Conservation (phyloP, 2,113 vertebrate species). For the Dolichotis patagonum region DNA sequence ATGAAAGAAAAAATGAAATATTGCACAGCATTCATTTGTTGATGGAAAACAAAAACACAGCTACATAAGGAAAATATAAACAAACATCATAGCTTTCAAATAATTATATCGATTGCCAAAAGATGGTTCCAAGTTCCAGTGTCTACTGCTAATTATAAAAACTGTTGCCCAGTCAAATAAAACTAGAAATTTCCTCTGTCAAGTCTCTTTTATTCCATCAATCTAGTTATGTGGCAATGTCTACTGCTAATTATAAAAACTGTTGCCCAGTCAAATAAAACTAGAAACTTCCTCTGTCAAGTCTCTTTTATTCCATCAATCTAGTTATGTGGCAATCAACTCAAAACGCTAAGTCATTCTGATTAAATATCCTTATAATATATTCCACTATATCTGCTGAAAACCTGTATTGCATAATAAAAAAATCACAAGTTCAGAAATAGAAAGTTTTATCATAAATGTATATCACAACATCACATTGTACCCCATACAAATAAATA, state of each 20-base stretch:
- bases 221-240: too few relatives aligned
- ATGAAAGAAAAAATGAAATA: neutral
- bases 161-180: too few relatives aligned
- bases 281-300: too few relatives aligned
- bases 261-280: too few relatives aligned
- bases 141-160: slow-evolving; percentile 20
- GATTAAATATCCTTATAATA: slow-evolving; percentile 19
- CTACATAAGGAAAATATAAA: neutral
- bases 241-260: too few relatives aligned
- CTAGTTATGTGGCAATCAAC: slow-evolving; percentile 35
- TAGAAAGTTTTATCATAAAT: neutral
- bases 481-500: neutral
- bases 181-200: too few relatives aligned
- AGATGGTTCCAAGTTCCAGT: neutral
- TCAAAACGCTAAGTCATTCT: slow-evolving; percentile 7
- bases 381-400: neutral
- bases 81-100: slow-evolving; percentile 43
- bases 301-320: too few relatives aligned
- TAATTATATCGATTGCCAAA: slow-evolving; percentile 36
- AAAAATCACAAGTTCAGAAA: neutral
- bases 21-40: neutral
- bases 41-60: neutral
- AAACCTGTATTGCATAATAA: too few relatives aligned
- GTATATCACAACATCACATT: neutral
- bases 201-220: too few relatives aligned